Evolutionary conservation across 2,888 invertebrate genomes (phyloP).

Genomic region (Ectobius pallidus): DNA sequence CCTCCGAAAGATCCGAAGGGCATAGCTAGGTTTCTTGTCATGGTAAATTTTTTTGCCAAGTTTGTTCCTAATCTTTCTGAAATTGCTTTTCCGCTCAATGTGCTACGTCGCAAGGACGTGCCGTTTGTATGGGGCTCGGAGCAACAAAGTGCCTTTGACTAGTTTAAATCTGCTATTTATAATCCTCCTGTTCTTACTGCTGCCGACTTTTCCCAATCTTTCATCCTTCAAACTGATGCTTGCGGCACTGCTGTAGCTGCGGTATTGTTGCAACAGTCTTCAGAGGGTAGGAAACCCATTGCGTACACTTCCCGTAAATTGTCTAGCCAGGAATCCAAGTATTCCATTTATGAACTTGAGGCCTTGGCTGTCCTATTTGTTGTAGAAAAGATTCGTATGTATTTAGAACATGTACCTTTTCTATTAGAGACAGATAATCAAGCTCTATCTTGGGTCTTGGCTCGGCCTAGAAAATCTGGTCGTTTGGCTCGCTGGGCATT

Average conservation of each 20-base stretch:
- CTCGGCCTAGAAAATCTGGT: too few relatives aligned
- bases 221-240: not conserved
- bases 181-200: too few relatives aligned
- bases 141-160: not conserved
- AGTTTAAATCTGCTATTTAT: not conserved
- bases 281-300: too few relatives aligned
- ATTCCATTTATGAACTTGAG: too few relatives aligned
- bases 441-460: too few relatives aligned
- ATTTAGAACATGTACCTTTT: not conserved
- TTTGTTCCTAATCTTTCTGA: too few relatives aligned
- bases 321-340: too few relatives aligned
- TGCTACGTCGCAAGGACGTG: not conserved
- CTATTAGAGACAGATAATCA: too few relatives aligned
- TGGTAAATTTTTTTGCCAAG: constrained; percentile 2
- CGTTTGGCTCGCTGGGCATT: too few relatives aligned
- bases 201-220: too few relatives aligned
- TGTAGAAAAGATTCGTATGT: not conserved
- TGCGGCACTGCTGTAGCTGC: not conserved
- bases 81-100: not conserved
- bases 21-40: not conserved
- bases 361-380: too few relatives aligned
- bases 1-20: constrained; percentile 40
- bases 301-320: not conserved
- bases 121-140: too few relatives aligned
- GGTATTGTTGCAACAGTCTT: not conserved